Percentiles rank a stretch among this genome's conserved stretches.
Conservation (phyloP, 1,140 invertebrate genomes). For the Orius laevigatus region DNA sequence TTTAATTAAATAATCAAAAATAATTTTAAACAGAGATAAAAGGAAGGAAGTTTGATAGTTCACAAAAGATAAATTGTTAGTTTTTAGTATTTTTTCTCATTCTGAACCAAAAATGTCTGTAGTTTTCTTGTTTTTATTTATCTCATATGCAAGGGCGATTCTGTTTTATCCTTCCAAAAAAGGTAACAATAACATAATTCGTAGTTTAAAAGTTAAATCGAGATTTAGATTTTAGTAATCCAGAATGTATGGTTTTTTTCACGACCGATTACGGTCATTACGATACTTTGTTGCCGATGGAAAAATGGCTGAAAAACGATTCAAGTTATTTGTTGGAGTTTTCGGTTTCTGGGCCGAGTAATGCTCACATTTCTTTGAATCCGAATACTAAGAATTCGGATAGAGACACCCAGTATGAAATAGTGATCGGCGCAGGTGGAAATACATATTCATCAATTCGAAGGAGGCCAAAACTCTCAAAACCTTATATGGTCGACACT, state of each 20-base stretch:
- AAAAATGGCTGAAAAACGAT: no score
- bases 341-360: no score
- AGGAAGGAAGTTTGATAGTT: no score
- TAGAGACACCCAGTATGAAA: neutral
- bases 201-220: no score
- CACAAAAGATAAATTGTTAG: neutral
- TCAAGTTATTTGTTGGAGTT: no score
- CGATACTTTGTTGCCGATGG: no score
- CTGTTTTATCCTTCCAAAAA: neutral
- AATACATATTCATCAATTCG: constrained; percentile 5
- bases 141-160: neutral
- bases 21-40: no score
- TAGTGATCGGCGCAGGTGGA: constrained; percentile 5
- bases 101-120: neutral
- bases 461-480: neutral
- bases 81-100: neutral
- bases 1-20: neutral
- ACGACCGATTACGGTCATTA: no score
- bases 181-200: no score
- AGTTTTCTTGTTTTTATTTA: neutral
- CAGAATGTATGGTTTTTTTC: no score
- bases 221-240: no score
- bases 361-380: no score
- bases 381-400: neutral
- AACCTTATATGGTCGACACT: neutral